phyloP scores from a whole-genome alignment of 2,113 vertebrate genomes.

The Percopsis transmontana region DNA sequence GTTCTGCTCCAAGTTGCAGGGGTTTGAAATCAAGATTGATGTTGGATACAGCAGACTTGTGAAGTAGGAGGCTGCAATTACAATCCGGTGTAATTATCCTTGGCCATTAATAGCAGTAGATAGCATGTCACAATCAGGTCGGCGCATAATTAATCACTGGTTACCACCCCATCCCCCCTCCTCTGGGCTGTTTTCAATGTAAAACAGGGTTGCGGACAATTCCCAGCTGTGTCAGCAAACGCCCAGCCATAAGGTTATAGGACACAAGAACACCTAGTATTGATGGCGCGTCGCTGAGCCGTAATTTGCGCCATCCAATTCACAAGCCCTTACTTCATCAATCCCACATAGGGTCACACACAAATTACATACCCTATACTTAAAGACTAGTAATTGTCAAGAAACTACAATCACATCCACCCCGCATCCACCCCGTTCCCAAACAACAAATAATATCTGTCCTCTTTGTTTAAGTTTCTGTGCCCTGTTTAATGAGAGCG shows the following conservation, averaged over 20 bases:
- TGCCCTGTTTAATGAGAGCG: conserved; percentile 55
- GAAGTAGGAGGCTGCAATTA: conserved; percentile 91
- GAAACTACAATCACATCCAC: conserved; percentile 16
- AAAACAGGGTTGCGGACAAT: conserved; percentile 95
- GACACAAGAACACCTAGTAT: conserved; percentile 87
- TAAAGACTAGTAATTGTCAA: conserved; percentile 29
- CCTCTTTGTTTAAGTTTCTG: conserved; percentile 30
- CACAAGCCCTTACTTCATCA: conserved; percentile 54
- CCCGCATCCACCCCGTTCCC: conserved; percentile 19
- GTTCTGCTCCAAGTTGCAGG: conserved; percentile 87
- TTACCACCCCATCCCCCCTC: conserved; percentile 65
- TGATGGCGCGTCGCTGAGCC: conserved; percentile 90
- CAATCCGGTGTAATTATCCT: conserved; percentile 94
- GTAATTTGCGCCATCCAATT: conserved; percentile 78
- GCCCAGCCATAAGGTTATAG: conserved; percentile 91
- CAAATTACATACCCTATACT: conserved; percentile 20
- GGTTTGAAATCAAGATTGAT: conserved; percentile 59
- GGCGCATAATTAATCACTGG: conserved; percentile 92
- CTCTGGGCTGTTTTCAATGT: conserved; percentile 92
- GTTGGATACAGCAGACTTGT: conserved; percentile 80
- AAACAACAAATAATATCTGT: conserved; percentile 38
- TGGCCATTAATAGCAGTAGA: conserved; percentile 94
- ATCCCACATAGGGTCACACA: conserved; percentile 38
- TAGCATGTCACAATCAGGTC: conserved; percentile 91
- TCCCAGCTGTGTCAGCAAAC: conserved; percentile 91